phyloP scores from a whole-genome alignment of 2,888 invertebrate genomes.

The Neoascia interrupta region DNA sequence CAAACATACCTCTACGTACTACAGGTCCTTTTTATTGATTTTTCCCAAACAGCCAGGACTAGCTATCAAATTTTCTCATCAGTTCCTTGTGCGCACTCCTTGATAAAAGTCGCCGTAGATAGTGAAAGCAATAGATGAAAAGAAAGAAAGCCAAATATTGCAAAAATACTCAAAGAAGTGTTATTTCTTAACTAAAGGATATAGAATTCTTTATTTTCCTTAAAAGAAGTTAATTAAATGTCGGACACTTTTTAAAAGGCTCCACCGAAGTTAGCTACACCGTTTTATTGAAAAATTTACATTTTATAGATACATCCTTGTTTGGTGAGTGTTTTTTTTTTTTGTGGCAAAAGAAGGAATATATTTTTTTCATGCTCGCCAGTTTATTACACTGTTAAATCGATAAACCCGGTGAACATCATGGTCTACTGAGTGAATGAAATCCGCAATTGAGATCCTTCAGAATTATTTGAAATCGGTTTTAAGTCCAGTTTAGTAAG shows the following conservation, averaged over 20 bases:
- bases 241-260: too few species aligned
- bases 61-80: constrained; percentile 25
- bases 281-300: constrained; percentile 4
- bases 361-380: constrained; percentile 11
- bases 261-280: too few species aligned
- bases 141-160: not conserved
- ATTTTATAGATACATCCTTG: constrained; percentile 50
- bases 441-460: constrained; percentile 15
- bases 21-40: constrained; percentile 75
- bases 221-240: not conserved
- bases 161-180: too few species aligned
- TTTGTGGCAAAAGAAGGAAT: constrained; percentile 14
- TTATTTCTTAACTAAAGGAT: not conserved
- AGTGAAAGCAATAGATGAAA: constrained; percentile 35
- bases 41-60: constrained; percentile 63
- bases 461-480: too few species aligned
- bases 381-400: constrained; percentile 43
- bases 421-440: constrained; percentile 7
- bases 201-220: not conserved
- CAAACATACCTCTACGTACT: constrained; percentile 68
- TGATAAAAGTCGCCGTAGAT: constrained; percentile 60
- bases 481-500: too few species aligned
- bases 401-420: constrained; percentile 30
- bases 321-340: constrained; percentile 16
- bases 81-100: constrained; percentile 63